A percentile compares a stretch with the other conserved stretches of the same genome.
Evolutionary conservation across 2,113 vertebrate species (phyloP).

Genomic region (Australoheros scitulus): DNA sequence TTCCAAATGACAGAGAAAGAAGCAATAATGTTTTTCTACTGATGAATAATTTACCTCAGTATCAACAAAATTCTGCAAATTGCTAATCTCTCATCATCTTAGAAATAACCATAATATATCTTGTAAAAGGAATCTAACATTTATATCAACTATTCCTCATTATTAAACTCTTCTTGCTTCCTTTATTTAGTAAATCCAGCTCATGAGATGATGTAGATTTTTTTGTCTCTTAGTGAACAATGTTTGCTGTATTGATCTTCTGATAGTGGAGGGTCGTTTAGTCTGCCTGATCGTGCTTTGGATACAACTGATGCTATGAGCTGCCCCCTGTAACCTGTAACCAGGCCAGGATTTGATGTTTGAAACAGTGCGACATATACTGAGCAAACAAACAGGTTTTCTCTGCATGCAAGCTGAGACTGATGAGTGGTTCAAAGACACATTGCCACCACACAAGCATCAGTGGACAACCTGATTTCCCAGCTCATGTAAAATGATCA

Average conservation of each 20-base stretch:
- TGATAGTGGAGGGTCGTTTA: background rate
- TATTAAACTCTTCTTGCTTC: background rate
- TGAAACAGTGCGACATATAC: background rate
- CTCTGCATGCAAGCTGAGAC: background rate
- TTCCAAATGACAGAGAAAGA: background rate
- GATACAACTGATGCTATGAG: background rate
- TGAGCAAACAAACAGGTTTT: background rate
- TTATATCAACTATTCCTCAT: background rate
- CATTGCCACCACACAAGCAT: background rate
- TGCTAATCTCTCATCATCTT: background rate
- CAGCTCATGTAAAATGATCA: background rate
- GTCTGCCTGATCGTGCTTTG: background rate
- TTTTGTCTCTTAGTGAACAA: background rate
- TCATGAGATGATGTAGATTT: background rate
- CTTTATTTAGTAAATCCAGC: background rate
- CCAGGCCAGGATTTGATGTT: background rate
- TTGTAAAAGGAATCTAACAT: background rate
- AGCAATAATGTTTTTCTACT: background rate
- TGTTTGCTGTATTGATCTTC: background rate
- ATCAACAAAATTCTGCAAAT: background rate
- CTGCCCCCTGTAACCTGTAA: background rate
- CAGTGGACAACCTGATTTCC: background rate
- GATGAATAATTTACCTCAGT: background rate
- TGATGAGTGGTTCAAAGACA: background rate
- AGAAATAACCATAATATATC: too few relatives aligned